Percentiles rank a stretch among this genome's conserved stretches.
Conservation (phyloP, 1,140 invertebrate genomes). For the Calephelis nemesis region DNA sequence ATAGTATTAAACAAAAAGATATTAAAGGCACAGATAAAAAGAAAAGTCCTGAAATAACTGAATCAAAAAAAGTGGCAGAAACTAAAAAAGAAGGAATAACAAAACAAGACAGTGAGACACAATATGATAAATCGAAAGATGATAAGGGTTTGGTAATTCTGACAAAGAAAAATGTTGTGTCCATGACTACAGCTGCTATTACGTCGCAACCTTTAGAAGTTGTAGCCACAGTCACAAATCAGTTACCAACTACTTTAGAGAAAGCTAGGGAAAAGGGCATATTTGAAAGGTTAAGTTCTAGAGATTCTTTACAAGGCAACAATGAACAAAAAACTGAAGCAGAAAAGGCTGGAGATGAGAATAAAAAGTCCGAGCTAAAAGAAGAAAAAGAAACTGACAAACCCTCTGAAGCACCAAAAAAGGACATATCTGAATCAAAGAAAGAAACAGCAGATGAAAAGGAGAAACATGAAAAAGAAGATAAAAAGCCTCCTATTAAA, state of each 20-base stretch:
- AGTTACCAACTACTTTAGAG: constrained; percentile 69
- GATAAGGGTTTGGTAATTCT: constrained; percentile 69
- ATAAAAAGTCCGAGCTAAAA: constrained; percentile 16
- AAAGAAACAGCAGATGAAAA: constrained; percentile 34
- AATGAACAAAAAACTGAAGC: constrained; percentile 44
- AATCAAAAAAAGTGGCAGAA: constrained; percentile 31
- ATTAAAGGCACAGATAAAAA: not conserved
- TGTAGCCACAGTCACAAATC: constrained; percentile 75
- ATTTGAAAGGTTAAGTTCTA: constrained; percentile 73
- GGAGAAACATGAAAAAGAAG: constrained; percentile 39
- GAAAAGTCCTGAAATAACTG: constrained; percentile 10
- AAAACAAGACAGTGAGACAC: constrained; percentile 72
- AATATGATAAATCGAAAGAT: constrained; percentile 68
- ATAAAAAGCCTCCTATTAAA: constrained; percentile 53
- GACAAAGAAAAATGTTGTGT: constrained; percentile 75
- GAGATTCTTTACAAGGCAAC: constrained; percentile 65
- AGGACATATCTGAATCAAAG: not conserved
- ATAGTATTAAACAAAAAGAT: constrained; percentile 12
- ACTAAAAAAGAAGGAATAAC: constrained; percentile 41
- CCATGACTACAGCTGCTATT: constrained; percentile 79
- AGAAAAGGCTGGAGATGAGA: constrained; percentile 33
- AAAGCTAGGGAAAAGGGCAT: constrained; percentile 76
- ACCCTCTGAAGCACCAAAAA: not conserved
- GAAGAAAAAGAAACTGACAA: constrained; percentile 29
- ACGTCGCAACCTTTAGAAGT: constrained; percentile 77